Evolutionary conservation across 1,140 invertebrate genomes (phyloP), one percentile per base, ranked within the genome.

Genomic region (Cheumatopsyche charites): DNA sequence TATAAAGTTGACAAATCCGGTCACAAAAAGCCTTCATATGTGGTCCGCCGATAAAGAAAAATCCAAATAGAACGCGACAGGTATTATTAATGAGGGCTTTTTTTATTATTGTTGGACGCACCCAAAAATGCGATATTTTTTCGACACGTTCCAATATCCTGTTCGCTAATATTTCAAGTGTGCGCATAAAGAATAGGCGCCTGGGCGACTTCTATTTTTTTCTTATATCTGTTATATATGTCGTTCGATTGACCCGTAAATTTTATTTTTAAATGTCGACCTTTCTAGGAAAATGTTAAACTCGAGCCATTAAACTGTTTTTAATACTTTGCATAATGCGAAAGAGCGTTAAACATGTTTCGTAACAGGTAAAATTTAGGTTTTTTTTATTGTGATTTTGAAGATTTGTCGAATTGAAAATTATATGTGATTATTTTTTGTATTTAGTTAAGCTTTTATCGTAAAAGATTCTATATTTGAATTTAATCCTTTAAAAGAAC

Each of bases 1-100:
- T 45, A 47, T 66, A 47, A 55, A 42, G 66, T 72, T 68, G 71
- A 67, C 63, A 67, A 72, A 68, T 72, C 71, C 52, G 63, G 71
- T 58, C 41, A 36, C 15, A 26, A 63, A 63, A 58, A 58, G 41
- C 49, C 71, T 72, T 72, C 71, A 68, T 68, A 72, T 72, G 71
- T 72, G 71, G 63, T 72, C 71, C 71, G 63, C 49, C 42, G 65
- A 67, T 43, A 67, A 62, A 45, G 49, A 52, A 68, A 63, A 68
- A 36, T 66, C 63, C 63, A 52, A 63, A 26, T 41, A n/a, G 42
- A 23, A 43, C 23, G 29, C 29, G 62, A 58, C 62, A 52, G 43
- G 62, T 61, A 72, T 70, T 70, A 70, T 70, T 70, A 70, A 70
- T 70, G 67, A 70, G 36, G 55, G 19, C 55, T 58, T 58, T 58